These are phyloP conservation scores for Amblyraja radiata DNA, from an alignment of 2,797 vertebrate genomes.

Conservation along the genomic window DNA sequence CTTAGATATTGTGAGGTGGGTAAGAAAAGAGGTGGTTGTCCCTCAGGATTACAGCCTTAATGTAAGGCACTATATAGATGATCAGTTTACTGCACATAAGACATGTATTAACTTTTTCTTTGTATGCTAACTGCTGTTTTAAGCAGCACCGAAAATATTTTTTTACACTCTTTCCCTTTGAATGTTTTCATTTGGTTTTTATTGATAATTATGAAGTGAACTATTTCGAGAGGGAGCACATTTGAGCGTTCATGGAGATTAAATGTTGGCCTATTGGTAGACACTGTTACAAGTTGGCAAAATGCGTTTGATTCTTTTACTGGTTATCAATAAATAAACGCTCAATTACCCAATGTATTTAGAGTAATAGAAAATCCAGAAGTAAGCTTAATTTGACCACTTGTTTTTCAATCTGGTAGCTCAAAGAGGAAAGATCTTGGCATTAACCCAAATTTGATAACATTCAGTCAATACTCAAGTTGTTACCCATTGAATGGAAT, in stretches of 20 bases:
- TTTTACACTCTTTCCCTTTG: neutral
- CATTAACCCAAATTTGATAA: neutral
- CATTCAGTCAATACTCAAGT: neutral
- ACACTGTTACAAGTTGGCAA: neutral
- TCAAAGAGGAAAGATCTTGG: neutral
- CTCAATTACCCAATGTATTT: neutral
- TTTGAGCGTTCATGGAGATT: neutral
- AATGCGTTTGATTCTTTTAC: neutral
- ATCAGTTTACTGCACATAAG: conserved; percentile 11
- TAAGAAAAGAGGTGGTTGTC: neutral
- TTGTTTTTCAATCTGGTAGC: neutral
- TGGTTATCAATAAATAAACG: neutral
- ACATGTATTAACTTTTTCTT: neutral
- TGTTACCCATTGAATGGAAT: neutral
- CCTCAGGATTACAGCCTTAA: neutral
- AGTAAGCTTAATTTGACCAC: neutral
- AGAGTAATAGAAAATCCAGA: neutral
- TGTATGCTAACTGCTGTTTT: conserved; percentile 33
- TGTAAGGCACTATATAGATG: neutral
- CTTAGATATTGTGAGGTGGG: neutral
- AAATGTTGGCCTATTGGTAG: neutral
- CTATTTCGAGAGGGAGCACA: neutral
- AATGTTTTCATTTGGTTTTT: neutral
- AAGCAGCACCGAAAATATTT: conserved; percentile 25
- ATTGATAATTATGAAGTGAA: neutral